A percentile compares a stretch with the other conserved stretches of the same genome.
Conservation (phyloP, 1,140 invertebrate species). For the Theocolax elegans region DNA sequence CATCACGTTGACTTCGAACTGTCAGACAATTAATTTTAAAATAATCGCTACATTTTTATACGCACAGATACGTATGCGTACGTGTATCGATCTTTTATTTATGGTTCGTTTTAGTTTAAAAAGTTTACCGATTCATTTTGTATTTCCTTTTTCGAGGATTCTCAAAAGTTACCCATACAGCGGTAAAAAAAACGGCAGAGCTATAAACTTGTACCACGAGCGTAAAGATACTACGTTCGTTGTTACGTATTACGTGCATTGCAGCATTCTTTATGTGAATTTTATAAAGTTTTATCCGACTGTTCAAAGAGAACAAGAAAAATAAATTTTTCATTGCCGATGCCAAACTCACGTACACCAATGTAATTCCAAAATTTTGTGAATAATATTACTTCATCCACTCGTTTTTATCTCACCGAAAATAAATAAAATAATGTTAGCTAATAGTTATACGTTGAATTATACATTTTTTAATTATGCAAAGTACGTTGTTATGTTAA, state of each 20-base stretch:
- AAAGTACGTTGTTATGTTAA: neutral
- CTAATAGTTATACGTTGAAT: no score
- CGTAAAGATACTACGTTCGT: slow-evolving; percentile 1
- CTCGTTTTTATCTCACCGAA: no score
- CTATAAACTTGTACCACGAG: slow-evolving; percentile 17
- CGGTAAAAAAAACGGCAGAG: neutral
- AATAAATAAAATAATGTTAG: no score
- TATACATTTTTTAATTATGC: neutral
- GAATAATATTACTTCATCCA: no score
- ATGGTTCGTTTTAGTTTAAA: no score
- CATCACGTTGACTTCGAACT: no score
- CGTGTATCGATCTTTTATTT: no score
- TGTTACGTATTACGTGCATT: slow-evolving; percentile 9
- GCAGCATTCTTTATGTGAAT: slow-evolving; percentile 20
- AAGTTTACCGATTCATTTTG: no score
- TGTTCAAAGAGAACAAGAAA: neutral
- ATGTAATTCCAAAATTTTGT: neutral
- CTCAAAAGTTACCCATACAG: neutral
- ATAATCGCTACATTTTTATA: no score
- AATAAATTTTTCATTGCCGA: slow-evolving; percentile 20
- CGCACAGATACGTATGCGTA: no score
- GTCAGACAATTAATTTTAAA: no score
- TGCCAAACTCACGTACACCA: slow-evolving; percentile 15
- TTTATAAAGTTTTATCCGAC: neutral
- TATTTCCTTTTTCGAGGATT: no score